Evolutionary conservation across 2,888 invertebrate species (phyloP).

Genomic region (Agrotis puta): DNA sequence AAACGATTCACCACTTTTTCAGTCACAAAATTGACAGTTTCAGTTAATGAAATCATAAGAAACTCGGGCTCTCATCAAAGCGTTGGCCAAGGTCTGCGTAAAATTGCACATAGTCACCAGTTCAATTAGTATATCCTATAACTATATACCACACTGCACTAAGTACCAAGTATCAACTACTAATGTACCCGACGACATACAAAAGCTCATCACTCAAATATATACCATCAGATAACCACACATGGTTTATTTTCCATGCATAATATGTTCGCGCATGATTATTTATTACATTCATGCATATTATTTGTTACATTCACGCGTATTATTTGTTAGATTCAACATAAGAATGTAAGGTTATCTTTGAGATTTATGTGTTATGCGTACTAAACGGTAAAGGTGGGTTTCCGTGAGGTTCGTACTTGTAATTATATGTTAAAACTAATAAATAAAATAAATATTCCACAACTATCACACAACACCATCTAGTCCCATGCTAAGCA

Average conservation of each 20-base stretch:
- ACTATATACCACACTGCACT: conserved; percentile 17
- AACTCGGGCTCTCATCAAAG: too few species aligned
- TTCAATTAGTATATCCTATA: background rate
- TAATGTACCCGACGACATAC: conserved; percentile 36
- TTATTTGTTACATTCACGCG: conserved; percentile 50
- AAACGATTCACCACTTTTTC: too few species aligned
- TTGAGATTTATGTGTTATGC: conserved; percentile 50
- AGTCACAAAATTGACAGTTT: too few species aligned
- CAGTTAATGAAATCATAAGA: background rate
- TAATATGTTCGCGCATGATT: conserved; percentile 47
- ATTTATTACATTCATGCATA: conserved; percentile 47
- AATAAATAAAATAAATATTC: too few species aligned
- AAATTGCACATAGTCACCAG: background rate
- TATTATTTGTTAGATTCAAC: conserved; percentile 56
- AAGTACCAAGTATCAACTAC: conserved; percentile 4
- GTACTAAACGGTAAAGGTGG: conserved; percentile 42
- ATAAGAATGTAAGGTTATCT: conserved; percentile 62
- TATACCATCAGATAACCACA: conserved; percentile 43
- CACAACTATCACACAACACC: too few species aligned
- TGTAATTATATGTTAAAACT: conserved; percentile 11
- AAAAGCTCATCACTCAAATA: conserved; percentile 42
- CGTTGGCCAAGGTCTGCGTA: background rate
- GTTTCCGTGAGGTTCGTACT: conserved; percentile 28
- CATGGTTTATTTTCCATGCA: conserved; percentile 41
- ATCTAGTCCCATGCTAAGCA: too few species aligned